Evolutionary conservation across 2,113 vertebrate species (phyloP).

Genomic region (Mus pahari): DNA sequence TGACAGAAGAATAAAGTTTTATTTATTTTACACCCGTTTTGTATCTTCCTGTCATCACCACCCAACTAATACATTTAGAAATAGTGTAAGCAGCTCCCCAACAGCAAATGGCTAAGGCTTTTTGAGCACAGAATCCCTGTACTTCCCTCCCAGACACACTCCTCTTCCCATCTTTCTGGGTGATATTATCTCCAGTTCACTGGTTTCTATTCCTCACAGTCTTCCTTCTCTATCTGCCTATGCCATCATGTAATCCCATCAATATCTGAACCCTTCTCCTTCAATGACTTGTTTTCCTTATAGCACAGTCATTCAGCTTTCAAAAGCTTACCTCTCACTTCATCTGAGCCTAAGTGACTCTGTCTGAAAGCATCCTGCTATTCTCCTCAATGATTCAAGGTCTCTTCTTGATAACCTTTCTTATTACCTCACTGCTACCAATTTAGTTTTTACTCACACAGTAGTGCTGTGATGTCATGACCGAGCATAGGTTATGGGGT

Average conservation of each 20-base stretch:
- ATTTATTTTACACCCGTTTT: slow-evolving; percentile 15
- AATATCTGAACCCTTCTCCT: not conserved
- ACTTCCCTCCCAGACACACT: not conserved
- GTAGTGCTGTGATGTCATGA: not conserved
- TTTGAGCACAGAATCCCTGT: slow-evolving; percentile 7
- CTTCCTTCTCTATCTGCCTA: not conserved
- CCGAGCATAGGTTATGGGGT: not conserved
- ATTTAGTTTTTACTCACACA: not conserved
- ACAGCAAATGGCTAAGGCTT: not conserved
- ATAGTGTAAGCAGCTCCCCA: not conserved
- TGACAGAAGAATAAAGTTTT: slow-evolving; percentile 27
- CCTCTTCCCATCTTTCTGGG: not conserved
- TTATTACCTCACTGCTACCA: not conserved
- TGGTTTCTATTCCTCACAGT: not conserved
- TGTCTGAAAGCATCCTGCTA: not conserved
- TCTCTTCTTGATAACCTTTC: not conserved
- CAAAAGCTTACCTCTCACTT: not conserved
- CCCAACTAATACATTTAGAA: not conserved
- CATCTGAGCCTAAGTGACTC: not conserved
- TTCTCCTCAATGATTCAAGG: slow-evolving; percentile 3
- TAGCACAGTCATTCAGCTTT: not conserved
- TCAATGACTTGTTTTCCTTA: not conserved
- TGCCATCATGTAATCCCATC: not conserved
- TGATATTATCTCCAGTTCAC: not conserved
- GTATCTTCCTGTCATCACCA: not conserved